Base-by-base conservation (phyloP, 2,797 vertebrate species). In the Bufotes viridis region DNA sequence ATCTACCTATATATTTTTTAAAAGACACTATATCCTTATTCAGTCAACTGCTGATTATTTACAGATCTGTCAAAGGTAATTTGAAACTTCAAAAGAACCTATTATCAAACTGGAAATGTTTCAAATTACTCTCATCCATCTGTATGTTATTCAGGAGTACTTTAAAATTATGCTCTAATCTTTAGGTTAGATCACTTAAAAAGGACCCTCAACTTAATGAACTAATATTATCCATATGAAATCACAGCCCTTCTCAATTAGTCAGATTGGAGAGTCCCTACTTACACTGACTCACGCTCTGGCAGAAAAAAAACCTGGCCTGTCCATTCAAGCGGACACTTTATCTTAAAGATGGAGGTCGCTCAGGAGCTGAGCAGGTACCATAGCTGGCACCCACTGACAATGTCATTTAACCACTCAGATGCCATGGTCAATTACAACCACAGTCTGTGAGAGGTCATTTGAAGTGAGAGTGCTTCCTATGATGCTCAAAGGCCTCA, bases 1-100 rank as follows among this genome's bases (percentile, higher is more conserved):
- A 42, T 42, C 42, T 5, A 42, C 42, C 42, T 42, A 42, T 42
- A 22, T 63, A n/a, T 60, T 60, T 60, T 60, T 55, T 5, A 55
- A 8, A 78, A 78, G 74, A 78, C 3, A n/a, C 6, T 22, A 24
- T 3, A 87, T 55, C 82, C 94, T 90, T 87, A 93, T 92, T 92
- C 91, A 93, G 91, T 90, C 92, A 94, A 94, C 88, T 83, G 93
- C 90, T 93, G 94, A 95, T 96, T 97, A 95, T 96, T 95, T 94
- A 94, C 93, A 93, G 94, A 96, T 95, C 93, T 93, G 92, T 94
- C 90, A 88, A 91, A 94, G 91, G 90, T 90, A 91, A 91, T 95
- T 91, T 93, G 91, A 92, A 94, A 93, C 91, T 94, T 96, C 95
- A 96, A 95, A 95, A 91, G 90, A 93, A 84, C 91, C 93, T 93